Evolutionary conservation across 2,113 vertebrate genomes (phyloP).

Genomic region (Quiscalus mexicanus): DNA sequence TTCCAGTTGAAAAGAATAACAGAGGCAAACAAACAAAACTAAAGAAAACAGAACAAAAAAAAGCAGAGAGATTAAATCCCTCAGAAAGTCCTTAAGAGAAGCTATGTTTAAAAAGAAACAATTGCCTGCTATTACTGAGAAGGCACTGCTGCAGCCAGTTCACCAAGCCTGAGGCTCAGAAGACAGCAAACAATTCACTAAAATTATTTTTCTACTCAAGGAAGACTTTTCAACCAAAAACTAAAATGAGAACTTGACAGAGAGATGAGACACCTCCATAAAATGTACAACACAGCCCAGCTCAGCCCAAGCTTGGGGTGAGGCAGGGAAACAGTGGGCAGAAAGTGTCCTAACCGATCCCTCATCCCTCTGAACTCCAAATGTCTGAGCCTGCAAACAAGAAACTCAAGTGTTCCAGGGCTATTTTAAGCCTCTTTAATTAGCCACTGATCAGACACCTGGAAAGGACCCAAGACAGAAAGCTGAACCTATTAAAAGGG

Average conservation of each 20-base stretch:
- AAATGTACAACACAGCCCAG: neutral
- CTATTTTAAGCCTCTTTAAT: slow-evolving; percentile 3
- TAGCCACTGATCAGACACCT: neutral
- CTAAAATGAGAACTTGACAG: neutral
- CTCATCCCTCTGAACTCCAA: neutral
- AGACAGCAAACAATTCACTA: neutral
- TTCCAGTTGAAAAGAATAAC: neutral
- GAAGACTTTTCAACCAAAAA: neutral
- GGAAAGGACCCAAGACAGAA: neutral
- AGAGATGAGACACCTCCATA: neutral
- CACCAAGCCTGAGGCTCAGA: neutral
- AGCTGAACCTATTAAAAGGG: neutral
- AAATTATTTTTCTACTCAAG: neutral
- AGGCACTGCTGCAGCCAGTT: neutral
- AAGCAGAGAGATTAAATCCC: neutral
- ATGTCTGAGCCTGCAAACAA: neutral
- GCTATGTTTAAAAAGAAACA: neutral
- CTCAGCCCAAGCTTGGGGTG: neutral
- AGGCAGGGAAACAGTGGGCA: neutral
- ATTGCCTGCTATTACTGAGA: neutral
- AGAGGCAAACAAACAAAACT: neutral
- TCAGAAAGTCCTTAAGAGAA: neutral
- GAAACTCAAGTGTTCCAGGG: neutral
- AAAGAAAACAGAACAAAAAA: neutral
- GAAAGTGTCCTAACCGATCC: neutral